Evolutionary conservation across 2,888 invertebrate species (phyloP), one percentile per base, ranked within the genome.

Genomic region (Calameuta filiformis): DNA sequence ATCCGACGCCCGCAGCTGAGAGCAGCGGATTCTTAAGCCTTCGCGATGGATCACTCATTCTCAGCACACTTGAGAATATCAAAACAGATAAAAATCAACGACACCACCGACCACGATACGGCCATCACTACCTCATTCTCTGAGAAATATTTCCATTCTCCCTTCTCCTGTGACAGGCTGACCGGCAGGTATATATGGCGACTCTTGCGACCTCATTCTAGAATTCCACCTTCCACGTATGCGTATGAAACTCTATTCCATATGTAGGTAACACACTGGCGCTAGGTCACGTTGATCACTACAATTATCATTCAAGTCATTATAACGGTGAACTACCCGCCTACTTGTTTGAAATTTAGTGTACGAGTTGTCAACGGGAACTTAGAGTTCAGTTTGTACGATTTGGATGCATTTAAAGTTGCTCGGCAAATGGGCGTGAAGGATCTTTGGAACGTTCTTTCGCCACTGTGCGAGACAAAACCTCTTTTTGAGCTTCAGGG

Each of bases 371-470:
- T 56, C 56, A 56, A 9, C 9, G 2, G 9, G 23, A 56, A 9
- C 56, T 23, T 56, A 6, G 6, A 6, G 6, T 56, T 56, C 56
- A 23, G 23, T 15, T 56, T 56, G 9, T 56, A 56, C 56, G 23
- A 56, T 6, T 1, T 56, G 2, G 23, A 23, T 23, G 56, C 56
- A 15, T 56, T 56, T 23, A 9, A 56, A 56, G 6, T 71, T 34
- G 31, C 71, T 31, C 31, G 15, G 31, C 84, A 82, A 85, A 98
- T 98, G 98, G 98, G 98, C 12, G 96, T 98, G 1, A 97, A 96
- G 92, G 95, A 96, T 83, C 92, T 98, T 78, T 98, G 98, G 98
- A 93, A 93, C 34, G 93, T 98, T 79, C 91, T 98, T 82, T 93
- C 94, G 4, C 97, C 97, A 0, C 94, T 95, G 84, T 94, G 95